Evolutionary conservation across 2,797 vertebrate genomes (phyloP).

Genomic region (Onychomys torridus): DNA sequence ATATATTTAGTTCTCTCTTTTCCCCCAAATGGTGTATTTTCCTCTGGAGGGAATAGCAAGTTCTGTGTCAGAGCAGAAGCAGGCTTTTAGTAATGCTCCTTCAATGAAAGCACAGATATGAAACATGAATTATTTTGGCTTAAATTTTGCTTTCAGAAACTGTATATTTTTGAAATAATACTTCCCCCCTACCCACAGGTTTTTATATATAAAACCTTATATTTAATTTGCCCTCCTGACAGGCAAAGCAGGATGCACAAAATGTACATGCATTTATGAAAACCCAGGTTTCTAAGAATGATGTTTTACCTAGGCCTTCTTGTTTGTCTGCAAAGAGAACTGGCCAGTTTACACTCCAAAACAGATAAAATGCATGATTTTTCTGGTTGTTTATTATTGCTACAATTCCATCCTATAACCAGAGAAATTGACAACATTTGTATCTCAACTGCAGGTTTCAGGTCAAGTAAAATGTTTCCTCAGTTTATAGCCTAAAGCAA

Average conservation of each 20-base stretch:
- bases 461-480: slow-evolving; percentile 1
- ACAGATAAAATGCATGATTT: background rate
- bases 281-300: background rate
- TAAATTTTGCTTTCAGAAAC: background rate
- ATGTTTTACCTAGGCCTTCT: background rate
- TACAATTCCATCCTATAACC: background rate
- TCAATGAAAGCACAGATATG: background rate
- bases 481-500: background rate
- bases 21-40: background rate
- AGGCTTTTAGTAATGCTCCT: background rate
- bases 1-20: background rate
- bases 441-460: background rate
- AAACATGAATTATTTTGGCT: background rate
- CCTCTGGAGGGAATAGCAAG: background rate
- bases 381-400: background rate
- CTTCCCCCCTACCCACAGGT: background rate
- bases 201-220: background rate
- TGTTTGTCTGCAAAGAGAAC: background rate
- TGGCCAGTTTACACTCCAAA: background rate
- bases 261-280: background rate
- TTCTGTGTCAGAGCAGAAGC: background rate
- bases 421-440: background rate
- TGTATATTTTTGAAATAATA: background rate
- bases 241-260: background rate
- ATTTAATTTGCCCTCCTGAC: background rate